Percentiles rank a stretch among this genome's conserved stretches.
Evolutionary conservation across 2,888 invertebrate species (phyloP).

Genomic region (Hirtodrosophila confusa): DNA sequence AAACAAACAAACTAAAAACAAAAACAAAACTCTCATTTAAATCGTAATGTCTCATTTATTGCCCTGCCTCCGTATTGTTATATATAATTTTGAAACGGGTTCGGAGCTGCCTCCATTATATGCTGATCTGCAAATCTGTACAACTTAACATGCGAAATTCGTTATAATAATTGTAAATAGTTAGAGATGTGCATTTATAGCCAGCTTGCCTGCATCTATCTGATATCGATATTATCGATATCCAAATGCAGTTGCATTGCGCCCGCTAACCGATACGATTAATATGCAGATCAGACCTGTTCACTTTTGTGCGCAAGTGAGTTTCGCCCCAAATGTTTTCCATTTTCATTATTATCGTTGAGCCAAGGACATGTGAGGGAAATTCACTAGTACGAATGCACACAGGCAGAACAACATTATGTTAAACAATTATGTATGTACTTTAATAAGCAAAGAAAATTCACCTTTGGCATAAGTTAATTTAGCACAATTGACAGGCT

Average conservation of each 20-base stretch:
- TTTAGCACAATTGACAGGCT: constrained; percentile 63
- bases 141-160: background rate
- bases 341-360: background rate
- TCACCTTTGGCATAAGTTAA: constrained; percentile 42
- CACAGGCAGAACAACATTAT: constrained; percentile 5
- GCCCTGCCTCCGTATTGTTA: too few species aligned
- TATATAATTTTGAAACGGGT: too few species aligned
- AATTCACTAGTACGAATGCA: too few species aligned
- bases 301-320: too few species aligned
- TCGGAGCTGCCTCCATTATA: too few species aligned
- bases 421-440: constrained; percentile 5
- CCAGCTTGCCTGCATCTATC: constrained; percentile 14
- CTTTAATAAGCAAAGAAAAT: constrained; percentile 38
- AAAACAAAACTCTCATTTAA: too few species aligned
- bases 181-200: constrained; percentile 30
- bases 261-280: constrained; percentile 2
- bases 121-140: background rate
- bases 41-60: too few species aligned
- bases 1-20: too few species aligned
- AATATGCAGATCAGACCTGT: too few species aligned
- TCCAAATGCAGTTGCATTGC: constrained; percentile 4
- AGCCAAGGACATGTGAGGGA: background rate
- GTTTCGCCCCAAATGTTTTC: too few species aligned
- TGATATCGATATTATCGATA: constrained; percentile 11
- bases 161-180: constrained; percentile 35